Conservation (phyloP, 2,888 invertebrate species). For the Onthophagus sagittarius region DNA sequence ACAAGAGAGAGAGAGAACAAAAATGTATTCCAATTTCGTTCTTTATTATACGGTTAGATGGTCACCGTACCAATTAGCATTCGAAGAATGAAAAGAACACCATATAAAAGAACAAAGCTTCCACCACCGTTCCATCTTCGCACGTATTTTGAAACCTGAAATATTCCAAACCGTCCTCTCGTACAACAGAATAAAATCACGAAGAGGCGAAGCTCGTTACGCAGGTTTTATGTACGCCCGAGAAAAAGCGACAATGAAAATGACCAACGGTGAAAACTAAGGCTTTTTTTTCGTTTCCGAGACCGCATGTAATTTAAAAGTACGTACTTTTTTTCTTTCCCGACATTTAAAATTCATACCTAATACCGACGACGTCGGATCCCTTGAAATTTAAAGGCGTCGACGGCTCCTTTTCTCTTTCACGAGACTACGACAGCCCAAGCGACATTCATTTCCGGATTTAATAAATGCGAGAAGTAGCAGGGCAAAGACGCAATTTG, state of each 20-base stretch:
- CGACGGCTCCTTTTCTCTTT: not conserved
- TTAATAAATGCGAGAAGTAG: conserved; percentile 9
- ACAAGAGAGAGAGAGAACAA: not conserved
- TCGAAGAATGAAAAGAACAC: not conserved
- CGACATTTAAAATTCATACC: not conserved
- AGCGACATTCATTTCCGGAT: conserved; percentile 9
- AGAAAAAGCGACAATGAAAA: not conserved
- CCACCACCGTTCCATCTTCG: not conserved
- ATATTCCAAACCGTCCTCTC: not conserved
- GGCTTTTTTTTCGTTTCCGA: not conserved
- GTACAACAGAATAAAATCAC: not conserved
- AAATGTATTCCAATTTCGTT: not conserved
- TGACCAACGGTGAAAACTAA: not conserved
- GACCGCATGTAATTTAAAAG: not conserved
- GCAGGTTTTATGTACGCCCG: not conserved
- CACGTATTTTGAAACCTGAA: not conserved
- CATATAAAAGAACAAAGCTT: not conserved
- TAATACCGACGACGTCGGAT: not conserved
- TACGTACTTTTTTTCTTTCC: not conserved
- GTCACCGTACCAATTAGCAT: not conserved
- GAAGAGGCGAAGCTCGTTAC: not conserved
- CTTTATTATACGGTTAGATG: not conserved
- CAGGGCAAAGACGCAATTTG: conserved; percentile 11
- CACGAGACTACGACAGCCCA: not conserved
- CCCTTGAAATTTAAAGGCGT: not conserved